Percentiles rank a stretch among this genome's conserved stretches.
These are phyloP conservation scores for Amphipoea oculea DNA, from an alignment of 2,888 invertebrate species.

Conservation along the genomic window DNA sequence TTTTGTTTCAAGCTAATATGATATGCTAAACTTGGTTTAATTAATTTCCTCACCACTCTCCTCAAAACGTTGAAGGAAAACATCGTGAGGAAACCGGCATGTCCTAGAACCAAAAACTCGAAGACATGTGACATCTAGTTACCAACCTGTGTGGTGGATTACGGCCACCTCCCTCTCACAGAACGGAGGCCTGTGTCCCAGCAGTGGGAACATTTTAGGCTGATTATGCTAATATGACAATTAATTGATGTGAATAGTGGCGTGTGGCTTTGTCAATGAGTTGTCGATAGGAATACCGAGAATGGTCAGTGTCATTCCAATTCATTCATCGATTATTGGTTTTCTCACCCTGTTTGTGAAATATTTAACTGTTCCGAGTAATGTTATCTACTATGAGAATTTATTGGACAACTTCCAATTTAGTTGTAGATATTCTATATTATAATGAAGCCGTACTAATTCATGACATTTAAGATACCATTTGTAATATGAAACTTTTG, in stretches of 20 bases:
- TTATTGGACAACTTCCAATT: constrained; percentile 8
- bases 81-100: no score
- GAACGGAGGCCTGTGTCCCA: background rate
- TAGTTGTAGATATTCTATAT: background rate
- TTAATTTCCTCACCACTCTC: no score
- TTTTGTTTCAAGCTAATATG: background rate
- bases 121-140: no score
- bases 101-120: no score
- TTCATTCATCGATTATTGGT: constrained; percentile 8
- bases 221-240: background rate
- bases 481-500: background rate
- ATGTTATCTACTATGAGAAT: background rate
- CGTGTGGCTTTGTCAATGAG: background rate
- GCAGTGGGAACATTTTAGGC: no score
- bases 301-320: background rate
- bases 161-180: background rate
- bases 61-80: no score
- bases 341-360: background rate
- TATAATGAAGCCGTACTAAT: background rate
- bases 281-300: background rate
- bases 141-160: no score
- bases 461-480: background rate
- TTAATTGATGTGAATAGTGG: background rate
- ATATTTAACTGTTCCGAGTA: background rate
- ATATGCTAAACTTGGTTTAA: no score